phyloP scores from a whole-genome alignment of 2,797 vertebrate genomes.

The Meda fulgida region DNA sequence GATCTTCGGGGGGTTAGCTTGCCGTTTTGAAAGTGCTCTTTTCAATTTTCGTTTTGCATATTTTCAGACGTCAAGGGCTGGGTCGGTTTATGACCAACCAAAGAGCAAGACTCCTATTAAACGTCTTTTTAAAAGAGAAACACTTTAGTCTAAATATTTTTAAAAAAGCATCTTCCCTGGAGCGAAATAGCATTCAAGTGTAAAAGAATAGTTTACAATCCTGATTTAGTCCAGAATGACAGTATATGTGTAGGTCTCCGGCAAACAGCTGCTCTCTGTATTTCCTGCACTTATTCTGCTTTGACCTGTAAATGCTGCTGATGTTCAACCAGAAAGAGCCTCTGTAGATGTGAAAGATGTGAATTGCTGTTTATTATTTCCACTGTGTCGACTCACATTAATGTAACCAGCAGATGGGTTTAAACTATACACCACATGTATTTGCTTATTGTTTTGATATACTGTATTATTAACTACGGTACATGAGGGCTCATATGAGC shows the following conservation, averaged over 20 bases:
- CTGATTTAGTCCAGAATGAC: background rate
- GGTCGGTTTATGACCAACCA: background rate
- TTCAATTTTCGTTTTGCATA: background rate
- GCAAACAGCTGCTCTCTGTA: background rate
- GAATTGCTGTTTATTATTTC: constrained; percentile 17
- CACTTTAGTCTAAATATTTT: background rate
- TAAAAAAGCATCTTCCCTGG: background rate
- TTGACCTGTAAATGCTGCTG: background rate
- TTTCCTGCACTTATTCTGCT: background rate
- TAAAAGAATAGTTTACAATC: background rate
- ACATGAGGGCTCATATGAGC: background rate
- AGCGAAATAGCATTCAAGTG: background rate
- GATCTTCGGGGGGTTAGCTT: background rate
- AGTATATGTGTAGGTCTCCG: background rate
- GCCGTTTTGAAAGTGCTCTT: background rate
- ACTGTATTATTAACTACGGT: constrained; percentile 9
- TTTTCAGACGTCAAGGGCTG: background rate
- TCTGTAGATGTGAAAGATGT: constrained; percentile 35
- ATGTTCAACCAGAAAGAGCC: constrained; percentile 2
- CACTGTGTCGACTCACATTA: constrained; percentile 11
- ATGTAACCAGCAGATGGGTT: constrained; percentile 50
- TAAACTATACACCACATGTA: background rate
- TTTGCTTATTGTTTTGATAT: constrained; percentile 8
- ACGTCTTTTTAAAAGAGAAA: background rate
- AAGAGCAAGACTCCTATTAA: background rate